Evolutionary conservation across 1,140 invertebrate genomes (phyloP).

Genomic region (Myzus persicae): DNA sequence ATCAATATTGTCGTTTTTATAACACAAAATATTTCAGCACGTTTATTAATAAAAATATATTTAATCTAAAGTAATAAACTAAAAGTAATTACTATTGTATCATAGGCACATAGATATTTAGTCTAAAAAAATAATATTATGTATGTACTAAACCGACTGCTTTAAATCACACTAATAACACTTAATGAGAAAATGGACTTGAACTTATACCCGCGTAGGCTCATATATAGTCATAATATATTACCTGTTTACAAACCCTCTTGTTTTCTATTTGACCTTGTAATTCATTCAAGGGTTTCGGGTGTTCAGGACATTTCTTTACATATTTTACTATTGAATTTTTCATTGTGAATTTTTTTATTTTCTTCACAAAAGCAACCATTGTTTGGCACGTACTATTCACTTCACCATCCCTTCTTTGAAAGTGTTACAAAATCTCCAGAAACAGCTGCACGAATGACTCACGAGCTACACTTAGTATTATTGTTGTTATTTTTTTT

Average conservation of each 20-base stretch:
- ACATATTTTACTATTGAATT: background rate
- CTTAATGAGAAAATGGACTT: background rate
- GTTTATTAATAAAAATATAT: background rate
- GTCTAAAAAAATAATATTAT: background rate
- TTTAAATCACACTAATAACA: background rate
- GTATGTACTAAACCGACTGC: background rate
- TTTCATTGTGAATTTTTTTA: constrained; percentile 32
- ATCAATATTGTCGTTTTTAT: background rate
- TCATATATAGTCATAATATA: background rate
- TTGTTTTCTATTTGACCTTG: constrained; percentile 30
- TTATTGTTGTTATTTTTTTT: constrained; percentile 41
- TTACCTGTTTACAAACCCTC: constrained; percentile 17
- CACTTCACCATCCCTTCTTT: constrained; percentile 22
- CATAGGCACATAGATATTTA: background rate
- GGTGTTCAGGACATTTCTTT: constrained; percentile 6
- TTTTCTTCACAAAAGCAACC: constrained; percentile 21
- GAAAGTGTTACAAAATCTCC: constrained; percentile 53
- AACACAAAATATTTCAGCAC: background rate
- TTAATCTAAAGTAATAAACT: too few species aligned
- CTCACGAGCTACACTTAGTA: constrained; percentile 31
- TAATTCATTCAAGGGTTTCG: constrained; percentile 12
- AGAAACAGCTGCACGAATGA: constrained; percentile 54
- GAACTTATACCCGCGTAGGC: background rate
- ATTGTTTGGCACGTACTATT: constrained; percentile 55
- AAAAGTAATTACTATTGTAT: background rate